Conservation (phyloP, 2,888 invertebrate species). For the Hypercompe scribonia region DNA sequence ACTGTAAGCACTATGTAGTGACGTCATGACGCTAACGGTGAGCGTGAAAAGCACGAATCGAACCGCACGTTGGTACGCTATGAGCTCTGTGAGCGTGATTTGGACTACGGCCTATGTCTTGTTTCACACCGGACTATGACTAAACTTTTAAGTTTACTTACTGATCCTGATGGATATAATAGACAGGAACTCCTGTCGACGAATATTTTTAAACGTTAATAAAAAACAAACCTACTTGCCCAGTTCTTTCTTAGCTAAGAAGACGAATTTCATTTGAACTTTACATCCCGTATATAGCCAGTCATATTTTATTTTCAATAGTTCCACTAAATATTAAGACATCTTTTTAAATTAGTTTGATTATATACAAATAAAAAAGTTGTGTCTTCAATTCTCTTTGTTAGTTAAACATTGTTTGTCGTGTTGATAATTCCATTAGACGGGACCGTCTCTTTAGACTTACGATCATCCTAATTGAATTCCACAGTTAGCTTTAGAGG, state of each 20-base stretch:
- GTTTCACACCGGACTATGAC: no score
- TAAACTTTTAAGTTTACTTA: no score
- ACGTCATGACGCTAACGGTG: no score
- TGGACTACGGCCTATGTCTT: no score
- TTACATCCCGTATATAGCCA: neutral
- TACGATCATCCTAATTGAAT: conserved; percentile 24
- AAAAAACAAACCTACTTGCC: no score
- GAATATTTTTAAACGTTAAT: no score
- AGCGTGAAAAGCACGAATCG: no score
- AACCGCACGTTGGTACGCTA: no score
- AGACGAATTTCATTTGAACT: neutral
- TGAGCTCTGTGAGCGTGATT: no score
- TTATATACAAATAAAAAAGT: neutral
- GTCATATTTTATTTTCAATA: neutral
- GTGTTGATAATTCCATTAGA: conserved; percentile 13
- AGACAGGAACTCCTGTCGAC: neutral
- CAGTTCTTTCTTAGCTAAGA: neutral
- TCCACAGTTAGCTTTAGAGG: conserved; percentile 24
- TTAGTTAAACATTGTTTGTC: conserved; percentile 5
- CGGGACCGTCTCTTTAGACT: conserved; percentile 14
- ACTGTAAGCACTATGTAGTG: no score
- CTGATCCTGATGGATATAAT: neutral
- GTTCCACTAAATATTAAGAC: neutral
- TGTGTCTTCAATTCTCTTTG: conserved; percentile 3
- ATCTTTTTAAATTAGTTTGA: neutral